Percentiles rank a stretch among this genome's conserved stretches.
Conservation (phyloP, 2,113 vertebrate species). For the Triplophysa tibetana region DNA sequence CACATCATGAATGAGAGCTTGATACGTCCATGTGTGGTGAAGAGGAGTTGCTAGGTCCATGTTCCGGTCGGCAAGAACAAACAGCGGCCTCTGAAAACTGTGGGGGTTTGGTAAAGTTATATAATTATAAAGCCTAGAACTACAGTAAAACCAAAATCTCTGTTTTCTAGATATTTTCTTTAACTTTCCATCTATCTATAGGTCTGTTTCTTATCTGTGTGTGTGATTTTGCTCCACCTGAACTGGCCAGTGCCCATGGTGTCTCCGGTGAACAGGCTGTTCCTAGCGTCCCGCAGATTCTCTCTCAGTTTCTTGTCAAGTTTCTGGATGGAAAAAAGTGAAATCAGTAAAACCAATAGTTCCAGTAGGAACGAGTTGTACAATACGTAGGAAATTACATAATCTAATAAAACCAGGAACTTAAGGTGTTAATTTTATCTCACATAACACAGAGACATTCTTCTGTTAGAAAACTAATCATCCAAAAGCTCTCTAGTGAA, state of each 20-base stretch:
- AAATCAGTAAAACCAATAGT: slow-evolving; percentile 3
- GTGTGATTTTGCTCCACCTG: slow-evolving; percentile 73
- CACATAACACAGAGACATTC: slow-evolving; percentile 13
- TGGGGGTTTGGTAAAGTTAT: not conserved
- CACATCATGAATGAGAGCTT: slow-evolving; percentile 97
- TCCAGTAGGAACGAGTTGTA: not conserved
- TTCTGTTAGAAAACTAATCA: slow-evolving; percentile 15
- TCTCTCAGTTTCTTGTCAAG: slow-evolving; percentile 97
- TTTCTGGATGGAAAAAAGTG: slow-evolving; percentile 77
- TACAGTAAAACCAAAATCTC: not conserved
- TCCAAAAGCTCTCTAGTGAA: slow-evolving; percentile 9
- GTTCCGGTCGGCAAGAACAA: slow-evolving; percentile 95
- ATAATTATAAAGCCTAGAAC: not conserved
- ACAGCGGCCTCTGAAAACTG: slow-evolving; percentile 95
- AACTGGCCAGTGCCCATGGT: slow-evolving; percentile 91
- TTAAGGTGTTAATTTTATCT: slow-evolving; percentile 7
- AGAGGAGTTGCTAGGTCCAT: slow-evolving; percentile 97
- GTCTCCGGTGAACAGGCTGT: slow-evolving; percentile 96
- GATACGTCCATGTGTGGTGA: slow-evolving; percentile 99
- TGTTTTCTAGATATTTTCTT: not conserved
- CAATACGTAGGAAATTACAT: slow-evolving; percentile 3
- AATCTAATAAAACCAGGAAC: slow-evolving; percentile 1
- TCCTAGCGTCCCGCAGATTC: slow-evolving; percentile 96
- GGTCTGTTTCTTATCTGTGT: not conserved
- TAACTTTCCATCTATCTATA: no score